Base-by-base conservation (phyloP, 2,888 invertebrate genomes). In the Athrips mouffetella region DNA sequence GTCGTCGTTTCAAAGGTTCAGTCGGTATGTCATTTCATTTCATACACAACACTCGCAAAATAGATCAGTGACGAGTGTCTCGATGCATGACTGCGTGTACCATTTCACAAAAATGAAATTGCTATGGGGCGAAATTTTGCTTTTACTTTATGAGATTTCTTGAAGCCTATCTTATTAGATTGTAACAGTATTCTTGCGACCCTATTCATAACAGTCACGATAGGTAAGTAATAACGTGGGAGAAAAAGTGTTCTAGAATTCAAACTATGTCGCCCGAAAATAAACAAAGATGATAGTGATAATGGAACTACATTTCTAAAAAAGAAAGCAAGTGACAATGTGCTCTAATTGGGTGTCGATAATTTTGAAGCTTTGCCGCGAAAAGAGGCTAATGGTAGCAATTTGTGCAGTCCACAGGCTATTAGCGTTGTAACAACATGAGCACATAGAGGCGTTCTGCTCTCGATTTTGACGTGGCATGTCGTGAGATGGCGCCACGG, bases 61-160 rank as follows among this genome's bases (percentile, higher is more conserved):
- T 85, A 79, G 80, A 86, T 85, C 81, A 78, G 77, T 85, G 85
- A 80, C 85, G 84, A 80, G 76, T 71, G 72, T 73, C 67, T 54
- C 63, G 62, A 60, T 60, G 64, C 71, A 67, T 70, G 61, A 55
- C 60, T 64, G 68, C 63, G 67, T 68, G 61, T 66, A 75, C 77
- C 82, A 82, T 85, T 85, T 86, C 76, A 76, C 73, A 79, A 84
- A 84, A 82, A 84, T 85, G 79, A 81, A 84, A 86, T 85, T 80
- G 80, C 80, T 73, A 63, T 74, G 72, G 78, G 81, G 82, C 64
- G 76, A 69, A 68, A 71, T 79, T 76, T 7, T 67, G 58, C 68
- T 69, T 72, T 73, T 67, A 63, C 70, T 76, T 76, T 76, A 75
- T 67, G 70, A 68, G 67, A 68, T 73, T 74, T 72, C 58, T 62